Evolutionary conservation across 2,113 vertebrate genomes (phyloP), one percentile per base, ranked within the genome.

Genomic region (Campylomormyrus tamandua): DNA sequence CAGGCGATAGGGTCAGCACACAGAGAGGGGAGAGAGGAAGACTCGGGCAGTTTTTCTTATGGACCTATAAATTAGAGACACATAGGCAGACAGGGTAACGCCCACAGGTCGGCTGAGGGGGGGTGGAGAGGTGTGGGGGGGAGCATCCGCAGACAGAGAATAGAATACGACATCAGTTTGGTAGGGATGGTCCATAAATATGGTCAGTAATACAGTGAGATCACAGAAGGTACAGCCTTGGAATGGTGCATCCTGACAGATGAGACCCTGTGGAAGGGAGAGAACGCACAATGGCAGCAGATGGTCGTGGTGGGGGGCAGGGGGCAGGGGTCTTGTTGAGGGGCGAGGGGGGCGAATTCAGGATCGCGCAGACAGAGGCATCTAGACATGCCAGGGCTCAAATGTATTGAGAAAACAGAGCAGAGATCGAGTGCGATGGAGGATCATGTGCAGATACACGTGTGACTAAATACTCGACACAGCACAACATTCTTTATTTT

Each of bases 241-340:
- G 98, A 99, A 97, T 45, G 93, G 96, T 96, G 96, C 95, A 92
- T 93, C 94, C 92, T 90, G 93, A 95, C 94, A 95, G 95, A 96
- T 95, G 96, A 95, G 93, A 95, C 95, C 95, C 95, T 95, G 94
- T 94, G 95, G 95, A 94, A 95, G 96, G 96, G 96, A 95, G 95
- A 96, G 95, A 94, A 95, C 95, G 94, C 96, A 98, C 98, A 98
- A 99, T 99, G 98, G 98, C 95, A 98, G 98, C 97, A 98, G 97
- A 96, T 97, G 96, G 93, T 91, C 84, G 74, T 52, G 35, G 83
- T 21, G 53, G 87, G 19, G 92, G 86, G 83, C 90, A 74, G 91
- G 89, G 89, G 58, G 8, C 24, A 10, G 24, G 62, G 89, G 89
- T 31, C 62, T 90, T 49, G 35, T 83, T 70, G 19, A 10, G 91